Percentiles rank a stretch among this genome's conserved stretches.
Conservation (phyloP, 2,888 invertebrate species). For the Deroplatys truncata region DNA sequence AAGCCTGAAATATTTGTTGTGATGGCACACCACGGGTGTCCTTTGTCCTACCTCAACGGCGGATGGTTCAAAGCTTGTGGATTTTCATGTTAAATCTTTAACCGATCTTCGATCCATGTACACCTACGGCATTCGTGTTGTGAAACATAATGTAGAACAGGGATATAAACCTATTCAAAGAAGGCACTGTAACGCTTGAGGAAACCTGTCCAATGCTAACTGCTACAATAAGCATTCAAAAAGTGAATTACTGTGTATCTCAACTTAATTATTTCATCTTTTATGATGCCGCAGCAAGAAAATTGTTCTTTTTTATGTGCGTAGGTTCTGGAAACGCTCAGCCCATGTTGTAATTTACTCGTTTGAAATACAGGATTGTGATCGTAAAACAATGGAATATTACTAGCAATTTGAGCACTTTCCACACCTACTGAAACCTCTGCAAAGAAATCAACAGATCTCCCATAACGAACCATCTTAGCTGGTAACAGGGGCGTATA, state of each 20-base stretch:
- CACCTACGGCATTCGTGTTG: not conserved
- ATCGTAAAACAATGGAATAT: too few relatives aligned
- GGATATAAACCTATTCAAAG: not conserved
- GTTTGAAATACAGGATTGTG: too few relatives aligned
- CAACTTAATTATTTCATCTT: not conserved
- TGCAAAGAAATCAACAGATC: too few relatives aligned
- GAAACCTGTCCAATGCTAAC: not conserved
- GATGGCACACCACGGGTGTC: not conserved
- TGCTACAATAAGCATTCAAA: not conserved
- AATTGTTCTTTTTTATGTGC: not conserved
- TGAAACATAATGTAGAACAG: not conserved
- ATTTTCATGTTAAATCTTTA: not conserved
- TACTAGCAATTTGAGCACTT: too few relatives aligned
- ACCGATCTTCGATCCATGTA: not conserved
- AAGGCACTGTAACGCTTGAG: not conserved
- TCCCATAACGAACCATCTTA: too few relatives aligned
- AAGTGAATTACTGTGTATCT: not conserved
- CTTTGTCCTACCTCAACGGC: not conserved
- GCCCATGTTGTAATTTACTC: too few relatives aligned
- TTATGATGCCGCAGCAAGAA: not conserved
- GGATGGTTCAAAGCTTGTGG: not conserved
- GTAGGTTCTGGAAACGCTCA: not conserved
- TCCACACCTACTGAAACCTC: too few relatives aligned
- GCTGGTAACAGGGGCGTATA: too few relatives aligned
- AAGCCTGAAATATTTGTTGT: not conserved